Evolutionary conservation across 2,797 vertebrate species (phyloP).

Genomic region (Distichodus sexfasciatus): DNA sequence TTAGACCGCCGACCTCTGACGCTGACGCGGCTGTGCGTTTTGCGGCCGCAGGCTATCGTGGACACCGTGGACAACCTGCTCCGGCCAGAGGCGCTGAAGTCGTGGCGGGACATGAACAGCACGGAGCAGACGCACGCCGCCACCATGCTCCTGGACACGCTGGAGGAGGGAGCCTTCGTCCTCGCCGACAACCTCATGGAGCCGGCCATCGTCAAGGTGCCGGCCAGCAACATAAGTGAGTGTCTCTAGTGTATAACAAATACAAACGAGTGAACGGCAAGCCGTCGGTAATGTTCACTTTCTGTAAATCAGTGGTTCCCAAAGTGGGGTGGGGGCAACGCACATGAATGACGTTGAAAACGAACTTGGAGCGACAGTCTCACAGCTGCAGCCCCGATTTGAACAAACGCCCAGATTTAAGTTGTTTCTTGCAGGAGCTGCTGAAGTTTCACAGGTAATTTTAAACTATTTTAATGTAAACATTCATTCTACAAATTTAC

Average conservation of each 20-base stretch:
- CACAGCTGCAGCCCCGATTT: too few relatives aligned
- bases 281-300: too few relatives aligned
- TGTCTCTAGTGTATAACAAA: slow-evolving; percentile 47
- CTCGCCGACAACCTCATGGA: slow-evolving; percentile 97
- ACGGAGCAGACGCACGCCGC: slow-evolving; percentile 96
- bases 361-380: too few relatives aligned
- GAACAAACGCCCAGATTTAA: too few relatives aligned
- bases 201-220: slow-evolving; percentile 94
- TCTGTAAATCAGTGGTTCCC: too few relatives aligned
- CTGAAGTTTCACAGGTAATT: too few relatives aligned
- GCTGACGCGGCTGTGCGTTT: slow-evolving; percentile 38
- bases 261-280: too few relatives aligned
- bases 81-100: slow-evolving; percentile 92
- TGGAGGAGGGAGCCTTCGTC: slow-evolving; percentile 98
- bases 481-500: too few relatives aligned
- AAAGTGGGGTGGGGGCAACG: too few relatives aligned
- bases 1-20: slow-evolving; percentile 38
- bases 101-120: slow-evolving; percentile 98
- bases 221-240: slow-evolving; percentile 97
- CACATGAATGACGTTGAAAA: too few relatives aligned
- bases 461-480: too few relatives aligned
- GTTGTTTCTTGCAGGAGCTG: too few relatives aligned
- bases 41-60: slow-evolving; percentile 88
- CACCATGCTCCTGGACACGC: slow-evolving; percentile 96
- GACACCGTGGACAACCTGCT: slow-evolving; percentile 98